These are phyloP conservation scores for Erpetoichthys calabaricus DNA, from an alignment of 2,797 vertebrate species.

Conservation along the genomic window DNA sequence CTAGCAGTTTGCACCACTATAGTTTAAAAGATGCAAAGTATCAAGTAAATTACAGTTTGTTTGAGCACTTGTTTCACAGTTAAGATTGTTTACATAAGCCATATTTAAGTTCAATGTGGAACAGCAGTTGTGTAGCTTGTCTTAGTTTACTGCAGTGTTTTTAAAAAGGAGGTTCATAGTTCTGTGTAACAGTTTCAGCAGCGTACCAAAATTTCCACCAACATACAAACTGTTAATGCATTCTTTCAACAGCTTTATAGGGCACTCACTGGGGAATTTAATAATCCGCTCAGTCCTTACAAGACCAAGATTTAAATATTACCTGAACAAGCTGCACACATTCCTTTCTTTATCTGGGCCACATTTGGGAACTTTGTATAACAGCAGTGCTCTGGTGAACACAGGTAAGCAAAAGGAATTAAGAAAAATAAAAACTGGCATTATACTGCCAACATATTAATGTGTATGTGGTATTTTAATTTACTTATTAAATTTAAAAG, in stretches of 20 bases:
- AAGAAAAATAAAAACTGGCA: not conserved
- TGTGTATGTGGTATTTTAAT: not conserved
- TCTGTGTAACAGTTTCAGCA: too few relatives aligned
- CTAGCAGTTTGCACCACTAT: too few relatives aligned
- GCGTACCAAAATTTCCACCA: not conserved
- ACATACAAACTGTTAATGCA: not conserved
- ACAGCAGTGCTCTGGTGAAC: slow-evolving; percentile 95
- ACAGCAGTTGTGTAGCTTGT: too few relatives aligned
- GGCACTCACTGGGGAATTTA: slow-evolving; percentile 93
- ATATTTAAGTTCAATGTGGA: too few relatives aligned
- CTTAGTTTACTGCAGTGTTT: too few relatives aligned
- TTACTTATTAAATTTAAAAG: not conserved
- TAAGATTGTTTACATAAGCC: too few relatives aligned
- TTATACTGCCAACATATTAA: not conserved
- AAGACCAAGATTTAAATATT: slow-evolving; percentile 87
- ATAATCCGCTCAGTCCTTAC: slow-evolving; percentile 95
- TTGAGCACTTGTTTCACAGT: too few relatives aligned
- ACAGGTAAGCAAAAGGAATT: slow-evolving; percentile 54
- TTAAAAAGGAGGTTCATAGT: too few relatives aligned
- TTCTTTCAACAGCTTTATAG: slow-evolving; percentile 74
- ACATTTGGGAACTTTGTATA: slow-evolving; percentile 92
- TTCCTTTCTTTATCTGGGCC: slow-evolving; percentile 95
- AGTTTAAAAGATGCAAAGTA: too few relatives aligned
- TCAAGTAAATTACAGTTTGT: too few relatives aligned
- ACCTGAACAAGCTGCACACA: slow-evolving; percentile 86